Evolutionary conservation across 2,888 invertebrate species (phyloP).

Genomic region (Auanema freiburgensis): DNA sequence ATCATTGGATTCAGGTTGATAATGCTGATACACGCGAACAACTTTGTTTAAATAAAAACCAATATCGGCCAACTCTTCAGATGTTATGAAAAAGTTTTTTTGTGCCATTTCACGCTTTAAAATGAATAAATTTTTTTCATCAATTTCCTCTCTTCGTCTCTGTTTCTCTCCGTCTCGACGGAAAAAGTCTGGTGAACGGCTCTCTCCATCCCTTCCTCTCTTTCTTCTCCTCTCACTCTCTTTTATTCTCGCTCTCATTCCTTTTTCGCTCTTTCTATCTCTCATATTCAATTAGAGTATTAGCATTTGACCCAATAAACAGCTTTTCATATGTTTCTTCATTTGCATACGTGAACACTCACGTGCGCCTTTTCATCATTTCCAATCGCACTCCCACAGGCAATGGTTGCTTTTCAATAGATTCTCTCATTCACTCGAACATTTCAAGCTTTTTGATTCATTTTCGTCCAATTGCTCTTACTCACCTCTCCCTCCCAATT

Average conservation of each 20-base stretch:
- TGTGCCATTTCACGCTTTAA: not conserved
- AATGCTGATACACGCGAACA: constrained; percentile 27
- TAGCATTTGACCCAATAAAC: too few species aligned
- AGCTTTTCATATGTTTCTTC: too few species aligned
- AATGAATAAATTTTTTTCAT: constrained; percentile 2
- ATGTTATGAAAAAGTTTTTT: constrained; percentile 31
- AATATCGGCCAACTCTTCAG: constrained; percentile 46
- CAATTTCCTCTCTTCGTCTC: constrained; percentile 1
- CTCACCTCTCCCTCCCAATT: too few species aligned
- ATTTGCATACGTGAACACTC: too few species aligned
- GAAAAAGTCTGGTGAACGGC: too few species aligned
- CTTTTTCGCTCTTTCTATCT: constrained; percentile 35
- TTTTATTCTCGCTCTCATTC: not conserved
- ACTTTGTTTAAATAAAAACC: constrained; percentile 42
- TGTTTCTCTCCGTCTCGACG: not conserved
- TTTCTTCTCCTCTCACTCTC: constrained; percentile 67
- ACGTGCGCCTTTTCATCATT: too few species aligned
- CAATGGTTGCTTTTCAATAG: too few species aligned
- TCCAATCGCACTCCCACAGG: too few species aligned
- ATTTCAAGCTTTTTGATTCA: too few species aligned
- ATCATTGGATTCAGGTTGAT: constrained; percentile 59
- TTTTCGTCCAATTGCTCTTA: too few species aligned
- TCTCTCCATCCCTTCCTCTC: constrained; percentile 1
- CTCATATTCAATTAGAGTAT: constrained; percentile 56
- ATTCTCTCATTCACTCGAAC: too few species aligned